Conservation (phyloP, 1,140 invertebrate genomes). For the Eurytemora carolleeae region DNA sequence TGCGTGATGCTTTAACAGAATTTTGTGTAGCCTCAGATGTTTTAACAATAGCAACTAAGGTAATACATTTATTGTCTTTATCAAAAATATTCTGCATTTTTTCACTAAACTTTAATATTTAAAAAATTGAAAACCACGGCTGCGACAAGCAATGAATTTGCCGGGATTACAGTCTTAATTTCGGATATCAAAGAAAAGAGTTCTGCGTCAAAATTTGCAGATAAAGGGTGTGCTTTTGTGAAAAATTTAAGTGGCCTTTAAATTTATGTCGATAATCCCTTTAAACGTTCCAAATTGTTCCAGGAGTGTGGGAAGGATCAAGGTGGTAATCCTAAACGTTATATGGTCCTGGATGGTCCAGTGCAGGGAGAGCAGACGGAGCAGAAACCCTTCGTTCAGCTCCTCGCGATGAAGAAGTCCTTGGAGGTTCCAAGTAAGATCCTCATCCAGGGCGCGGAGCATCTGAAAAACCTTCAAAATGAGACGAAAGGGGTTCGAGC, state of each 20-base stretch:
- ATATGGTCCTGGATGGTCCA: slow-evolving; percentile 70
- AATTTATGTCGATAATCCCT: too few relatives aligned
- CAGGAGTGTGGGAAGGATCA: background rate
- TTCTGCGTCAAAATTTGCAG: too few relatives aligned
- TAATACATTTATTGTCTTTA: background rate
- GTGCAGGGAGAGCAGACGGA: slow-evolving; percentile 63
- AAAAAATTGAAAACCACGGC: too few relatives aligned
- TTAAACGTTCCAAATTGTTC: too few relatives aligned
- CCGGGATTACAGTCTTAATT: too few relatives aligned
- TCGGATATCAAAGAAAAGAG: too few relatives aligned
- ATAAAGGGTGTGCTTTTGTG: too few relatives aligned
- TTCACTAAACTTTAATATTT: too few relatives aligned
- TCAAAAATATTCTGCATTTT: too few relatives aligned
- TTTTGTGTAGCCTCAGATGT: slow-evolving; percentile 81
- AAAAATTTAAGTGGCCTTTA: too few relatives aligned
- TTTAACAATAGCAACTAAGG: slow-evolving; percentile 65
- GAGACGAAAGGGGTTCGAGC: slow-evolving; percentile 50
- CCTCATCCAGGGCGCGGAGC: slow-evolving; percentile 58
- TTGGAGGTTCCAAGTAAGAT: slow-evolving; percentile 59
- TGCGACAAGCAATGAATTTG: too few relatives aligned
- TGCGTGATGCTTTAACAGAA: slow-evolving; percentile 56
- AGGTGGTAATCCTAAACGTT: slow-evolving; percentile 38
- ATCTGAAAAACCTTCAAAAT: slow-evolving; percentile 54
- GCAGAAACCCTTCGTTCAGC: slow-evolving; percentile 59
- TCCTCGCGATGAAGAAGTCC: slow-evolving; percentile 81